phyloP scores from a whole-genome alignment of 2,113 vertebrate genomes.

The Silurus glanis region DNA sequence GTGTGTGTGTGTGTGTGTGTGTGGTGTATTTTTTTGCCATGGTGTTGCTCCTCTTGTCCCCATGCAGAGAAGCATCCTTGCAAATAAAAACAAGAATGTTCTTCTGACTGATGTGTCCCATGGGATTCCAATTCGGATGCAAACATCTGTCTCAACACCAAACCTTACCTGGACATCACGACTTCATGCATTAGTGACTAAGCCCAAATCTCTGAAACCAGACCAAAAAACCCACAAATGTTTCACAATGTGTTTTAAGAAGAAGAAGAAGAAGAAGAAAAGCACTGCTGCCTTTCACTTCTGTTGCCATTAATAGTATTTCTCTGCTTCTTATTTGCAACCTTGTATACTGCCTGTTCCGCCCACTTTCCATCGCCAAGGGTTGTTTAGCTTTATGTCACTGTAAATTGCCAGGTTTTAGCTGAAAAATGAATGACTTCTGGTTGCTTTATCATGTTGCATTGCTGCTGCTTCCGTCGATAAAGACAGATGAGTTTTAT shows the following conservation, averaged over 20 bases:
- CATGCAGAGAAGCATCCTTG: neutral
- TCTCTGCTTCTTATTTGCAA: neutral
- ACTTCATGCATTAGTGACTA: neutral
- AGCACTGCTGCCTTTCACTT: neutral
- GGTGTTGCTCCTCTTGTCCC: neutral
- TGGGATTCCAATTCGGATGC: neutral
- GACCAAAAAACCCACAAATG: neutral
- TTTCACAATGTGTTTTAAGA: neutral
- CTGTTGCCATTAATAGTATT: neutral
- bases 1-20: neutral
- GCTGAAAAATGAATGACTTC: neutral
- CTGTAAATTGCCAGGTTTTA: slow-evolving; percentile 4
- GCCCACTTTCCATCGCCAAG: neutral
- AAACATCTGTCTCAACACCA: neutral
- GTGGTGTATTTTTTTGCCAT: neutral
- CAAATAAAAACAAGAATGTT: neutral
- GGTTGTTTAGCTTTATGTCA: neutral
- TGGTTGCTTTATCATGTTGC: neutral
- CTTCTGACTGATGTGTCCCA: neutral
- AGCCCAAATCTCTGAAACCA: neutral
- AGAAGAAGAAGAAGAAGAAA: neutral
- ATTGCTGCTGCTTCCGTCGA: neutral
- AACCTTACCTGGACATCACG: neutral
- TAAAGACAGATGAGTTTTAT: neutral
- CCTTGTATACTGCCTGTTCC: neutral